These are phyloP conservation scores for Acridotheres tristis DNA, from an alignment of 2,797 vertebrate species.

Conservation along the genomic window DNA sequence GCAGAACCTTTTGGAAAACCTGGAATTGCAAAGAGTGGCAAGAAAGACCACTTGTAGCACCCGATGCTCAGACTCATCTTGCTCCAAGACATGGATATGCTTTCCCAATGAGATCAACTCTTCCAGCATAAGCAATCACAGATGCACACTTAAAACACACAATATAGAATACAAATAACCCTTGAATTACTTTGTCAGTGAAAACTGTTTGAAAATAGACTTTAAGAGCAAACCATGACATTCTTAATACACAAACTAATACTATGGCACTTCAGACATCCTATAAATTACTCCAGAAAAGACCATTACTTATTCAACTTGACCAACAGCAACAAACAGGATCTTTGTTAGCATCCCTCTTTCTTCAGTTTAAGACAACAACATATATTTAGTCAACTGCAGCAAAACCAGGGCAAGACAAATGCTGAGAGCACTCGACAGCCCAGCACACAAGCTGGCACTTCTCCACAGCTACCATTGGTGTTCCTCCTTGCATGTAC, in stretches of 20 bases:
- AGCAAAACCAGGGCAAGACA: not conserved
- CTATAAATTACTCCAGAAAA: not conserved
- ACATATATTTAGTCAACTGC: not conserved
- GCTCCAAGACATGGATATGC: not conserved
- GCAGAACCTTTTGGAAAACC: not conserved
- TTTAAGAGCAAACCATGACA: not conserved
- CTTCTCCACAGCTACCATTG: not conserved
- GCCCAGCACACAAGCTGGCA: not conserved
- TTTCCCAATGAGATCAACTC: not conserved
- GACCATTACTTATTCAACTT: not conserved
- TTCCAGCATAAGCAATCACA: not conserved
- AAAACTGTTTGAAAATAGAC: not conserved
- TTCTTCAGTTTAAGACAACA: not conserved
- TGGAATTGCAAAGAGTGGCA: not conserved
- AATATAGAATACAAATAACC: not conserved
- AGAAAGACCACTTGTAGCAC: not conserved
- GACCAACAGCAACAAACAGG: not conserved
- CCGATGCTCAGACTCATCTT: not conserved
- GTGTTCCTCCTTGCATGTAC: accelerated
- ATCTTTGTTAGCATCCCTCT: not conserved
- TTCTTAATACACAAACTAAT: not conserved
- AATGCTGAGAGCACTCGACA: accelerated
- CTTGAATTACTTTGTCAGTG: not conserved
- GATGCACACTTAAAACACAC: not conserved
- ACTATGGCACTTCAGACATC: not conserved